phyloP scores from a whole-genome alignment of 2,888 invertebrate genomes.

The Dicycla oo region DNA sequence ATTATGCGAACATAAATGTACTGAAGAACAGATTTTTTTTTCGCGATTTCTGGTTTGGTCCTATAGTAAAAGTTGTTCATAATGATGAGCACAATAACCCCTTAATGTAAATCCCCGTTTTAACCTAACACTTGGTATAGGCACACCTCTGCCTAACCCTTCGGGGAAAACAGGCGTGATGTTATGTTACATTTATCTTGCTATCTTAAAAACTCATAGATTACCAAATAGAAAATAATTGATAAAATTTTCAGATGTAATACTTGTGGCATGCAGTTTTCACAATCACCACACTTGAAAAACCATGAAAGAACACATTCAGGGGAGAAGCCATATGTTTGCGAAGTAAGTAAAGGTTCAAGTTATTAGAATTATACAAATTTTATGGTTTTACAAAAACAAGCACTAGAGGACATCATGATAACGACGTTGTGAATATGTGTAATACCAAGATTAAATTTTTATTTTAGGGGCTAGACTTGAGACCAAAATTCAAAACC shows the following conservation, averaged over 20 bases:
- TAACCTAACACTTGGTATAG: too few relatives aligned
- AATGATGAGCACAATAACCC: too few relatives aligned
- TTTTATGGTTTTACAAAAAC: conserved; percentile 1
- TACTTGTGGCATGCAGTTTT: conserved; percentile 97
- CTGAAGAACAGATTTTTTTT: too few relatives aligned
- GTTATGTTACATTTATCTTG: too few relatives aligned
- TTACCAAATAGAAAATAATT: background rate
- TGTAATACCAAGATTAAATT: background rate
- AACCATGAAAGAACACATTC: conserved; percentile 97
- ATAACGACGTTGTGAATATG: background rate
- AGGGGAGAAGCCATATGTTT: conserved; percentile 96
- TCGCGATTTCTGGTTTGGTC: too few relatives aligned
- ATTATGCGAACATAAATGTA: too few relatives aligned
- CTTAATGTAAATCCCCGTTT: too few relatives aligned
- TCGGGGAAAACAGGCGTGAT: too few relatives aligned
- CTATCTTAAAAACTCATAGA: background rate
- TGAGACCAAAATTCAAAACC: background rate
- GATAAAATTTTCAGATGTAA: conserved; percentile 91
- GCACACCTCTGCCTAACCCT: too few relatives aligned
- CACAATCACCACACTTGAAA: conserved; percentile 96
- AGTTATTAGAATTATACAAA: background rate
- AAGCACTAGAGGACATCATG: background rate
- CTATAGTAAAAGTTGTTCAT: too few relatives aligned
- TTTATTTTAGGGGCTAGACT: background rate
- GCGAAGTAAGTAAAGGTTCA: conserved; percentile 89